Base-by-base conservation (phyloP, 2,797 vertebrate species). In the Ptychobarbus kaznakovi region DNA sequence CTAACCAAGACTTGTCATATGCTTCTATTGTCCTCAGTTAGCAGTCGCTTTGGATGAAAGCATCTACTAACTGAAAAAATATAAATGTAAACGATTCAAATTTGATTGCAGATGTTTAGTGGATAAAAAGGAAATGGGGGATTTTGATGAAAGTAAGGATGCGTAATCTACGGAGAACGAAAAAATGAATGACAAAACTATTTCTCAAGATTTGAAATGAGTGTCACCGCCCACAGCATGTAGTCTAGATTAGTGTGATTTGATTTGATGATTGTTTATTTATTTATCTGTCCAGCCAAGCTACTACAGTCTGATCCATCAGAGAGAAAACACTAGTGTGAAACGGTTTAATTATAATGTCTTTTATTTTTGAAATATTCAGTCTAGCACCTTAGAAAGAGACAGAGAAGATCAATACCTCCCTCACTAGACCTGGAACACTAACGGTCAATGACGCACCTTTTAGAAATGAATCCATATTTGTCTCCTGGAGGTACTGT, bases 401-500 rank as follows among this genome's bases (percentile, higher is more conserved):
- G 86, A 83, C 13, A 9, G 79, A 90, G 89, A 86, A 90, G 84
- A 92, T 90, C 80, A 81, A 81, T 86, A 68, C 88, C 90, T 90
- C 86, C 91, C 91, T 93, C 75, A 87, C 83, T 80, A 61, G 86
- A 84, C 28, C n/a, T 28, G 74, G 66, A 66, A 69, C 84, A 83
- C 38, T 51, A 86, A 80, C 74, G 53, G 82, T 88, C 88, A 86
- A 89, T 86, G 85, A 80, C 28, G 44, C 82, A 86, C 81, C 77
- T 85, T 88, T 88, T 65, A 86, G 70, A 89, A 83, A 78, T 42
- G 69, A 86, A 92, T 90, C 81, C 81, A 81, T 86, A 77, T 91
- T 91, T 90, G 86, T 92, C 91, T 93, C 89, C 82, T 84, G 89
- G 81, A 86, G 90, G 87, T 90, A 90, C 91, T 82, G 91, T 93